phyloP scores from a whole-genome alignment of 2,797 vertebrate genomes.

The Aerospiza tachiro region DNA sequence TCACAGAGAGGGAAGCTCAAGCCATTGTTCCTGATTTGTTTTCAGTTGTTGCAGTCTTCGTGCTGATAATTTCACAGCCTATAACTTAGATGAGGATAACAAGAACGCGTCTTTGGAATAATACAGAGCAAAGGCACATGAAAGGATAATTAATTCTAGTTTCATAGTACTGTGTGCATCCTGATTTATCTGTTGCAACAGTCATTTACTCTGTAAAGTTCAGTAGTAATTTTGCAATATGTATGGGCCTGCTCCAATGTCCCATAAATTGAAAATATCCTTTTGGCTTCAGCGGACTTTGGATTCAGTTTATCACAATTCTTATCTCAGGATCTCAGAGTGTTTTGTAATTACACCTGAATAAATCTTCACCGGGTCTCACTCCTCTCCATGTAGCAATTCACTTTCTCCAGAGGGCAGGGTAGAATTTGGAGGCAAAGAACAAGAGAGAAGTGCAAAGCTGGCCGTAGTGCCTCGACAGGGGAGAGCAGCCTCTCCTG shows the following conservation, averaged over 20 bases:
- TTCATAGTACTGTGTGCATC: background rate
- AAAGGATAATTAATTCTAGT: background rate
- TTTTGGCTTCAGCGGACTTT: background rate
- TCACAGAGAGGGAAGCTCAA: background rate
- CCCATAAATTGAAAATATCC: background rate
- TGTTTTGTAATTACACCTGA: background rate
- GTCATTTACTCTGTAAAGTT: background rate
- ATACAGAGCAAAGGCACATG: background rate
- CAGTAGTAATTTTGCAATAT: background rate
- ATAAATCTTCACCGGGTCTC: background rate
- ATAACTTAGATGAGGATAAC: background rate
- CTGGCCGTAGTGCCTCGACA: background rate
- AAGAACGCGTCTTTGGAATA: constrained; percentile 1
- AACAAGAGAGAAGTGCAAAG: background rate
- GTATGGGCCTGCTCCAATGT: background rate
- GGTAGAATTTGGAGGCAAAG: background rate
- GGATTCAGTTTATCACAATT: background rate
- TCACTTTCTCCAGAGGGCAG: background rate
- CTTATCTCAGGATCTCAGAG: background rate
- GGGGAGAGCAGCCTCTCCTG: background rate
- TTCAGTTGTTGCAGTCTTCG: background rate
- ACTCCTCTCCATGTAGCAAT: background rate
- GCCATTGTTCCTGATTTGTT: constrained; percentile 45
- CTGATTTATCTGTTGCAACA: constrained; percentile 14
- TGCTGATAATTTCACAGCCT: constrained; percentile 12